Percentiles rank a stretch among this genome's conserved stretches.
These are phyloP conservation scores for Erethizon dorsatum DNA, from an alignment of 2,797 vertebrate genomes.

Conservation along the genomic window DNA sequence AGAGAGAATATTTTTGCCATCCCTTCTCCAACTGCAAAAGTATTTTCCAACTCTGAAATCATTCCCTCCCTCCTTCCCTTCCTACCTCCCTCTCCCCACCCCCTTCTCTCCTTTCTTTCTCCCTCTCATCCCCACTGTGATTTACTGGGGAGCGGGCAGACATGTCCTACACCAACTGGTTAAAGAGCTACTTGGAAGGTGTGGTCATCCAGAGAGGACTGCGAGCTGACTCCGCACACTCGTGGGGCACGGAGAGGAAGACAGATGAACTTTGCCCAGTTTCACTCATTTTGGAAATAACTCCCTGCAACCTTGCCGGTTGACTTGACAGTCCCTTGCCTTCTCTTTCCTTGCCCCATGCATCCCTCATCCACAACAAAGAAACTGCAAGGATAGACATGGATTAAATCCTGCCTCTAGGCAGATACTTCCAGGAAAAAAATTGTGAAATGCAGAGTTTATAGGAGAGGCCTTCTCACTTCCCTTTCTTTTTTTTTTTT, in stretches of 20 bases:
- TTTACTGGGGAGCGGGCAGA: background rate
- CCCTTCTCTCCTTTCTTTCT: rapidly evolving
- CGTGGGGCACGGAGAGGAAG: background rate
- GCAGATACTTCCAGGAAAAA: background rate
- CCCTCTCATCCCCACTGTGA: background rate
- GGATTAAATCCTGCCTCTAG: background rate
- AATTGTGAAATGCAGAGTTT: background rate
- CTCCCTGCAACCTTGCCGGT: background rate
- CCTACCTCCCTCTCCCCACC: background rate
- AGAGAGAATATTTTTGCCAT: background rate
- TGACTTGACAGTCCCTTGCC: background rate
- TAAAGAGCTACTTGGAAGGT: background rate
- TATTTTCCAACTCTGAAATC: conserved; percentile 25
- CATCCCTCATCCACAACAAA: background rate
- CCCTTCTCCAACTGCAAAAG: conserved; percentile 13
- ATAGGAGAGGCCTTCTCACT: background rate
- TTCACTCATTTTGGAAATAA: conserved; percentile 25
- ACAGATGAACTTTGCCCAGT: background rate
- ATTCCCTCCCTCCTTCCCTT: background rate
- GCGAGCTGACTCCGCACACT: background rate
- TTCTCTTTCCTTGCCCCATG: background rate
- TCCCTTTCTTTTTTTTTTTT: background rate
- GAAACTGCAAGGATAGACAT: background rate
- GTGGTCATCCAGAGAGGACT: background rate
- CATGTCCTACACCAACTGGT: background rate